Base-by-base conservation (phyloP, 2,888 invertebrate genomes). In the Rhingia rostrata region DNA sequence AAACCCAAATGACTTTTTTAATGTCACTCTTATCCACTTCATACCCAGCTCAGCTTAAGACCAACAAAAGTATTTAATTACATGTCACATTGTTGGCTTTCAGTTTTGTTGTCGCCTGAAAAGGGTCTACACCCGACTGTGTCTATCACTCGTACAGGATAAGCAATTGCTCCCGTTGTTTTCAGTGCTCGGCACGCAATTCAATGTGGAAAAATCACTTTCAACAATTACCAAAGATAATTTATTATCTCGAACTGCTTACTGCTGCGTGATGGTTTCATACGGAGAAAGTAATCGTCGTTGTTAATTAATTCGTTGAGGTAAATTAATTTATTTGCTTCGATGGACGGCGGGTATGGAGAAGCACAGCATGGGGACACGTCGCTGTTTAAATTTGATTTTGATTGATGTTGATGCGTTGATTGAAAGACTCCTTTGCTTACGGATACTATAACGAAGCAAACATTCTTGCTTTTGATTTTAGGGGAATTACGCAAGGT, bases 131-230 rank as follows among this genome's bases (percentile, higher is more conserved):
- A 54, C 63, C 63, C 63, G 53, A 45, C 39, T 45, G 51, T 54
- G 45, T 45, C 53, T 54, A 45, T 63, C 54, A 51, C 63, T 45
- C 45, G 63, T 63, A 61, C 72, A 61, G 53, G 43, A 79, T 66
- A 58, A 72, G 58, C 72, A 67, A 73, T 79, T 79, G 54, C 63
- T 14, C 37, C 53, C 70, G 64, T 64, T 56, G 35, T 64, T 64
- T 39, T 14, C 3, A 61, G 58, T 60, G 67, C 53, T 47, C 45
- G 47, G 56, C 61, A 78, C 56, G 69, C 61, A 60, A 74, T 70
- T 64, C 39, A 64, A 70, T 70, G 75, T 64, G 64, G 81, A 70
- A 81, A 22, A 81, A 75, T 81, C 81, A 70, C 70, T 81, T 70
- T 58, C 70, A 77, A 70, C 75, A 75, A 81, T 75, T 81, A 75